Conservation (phyloP, 2,113 vertebrate species). For the Nannospalax galili region DNA sequence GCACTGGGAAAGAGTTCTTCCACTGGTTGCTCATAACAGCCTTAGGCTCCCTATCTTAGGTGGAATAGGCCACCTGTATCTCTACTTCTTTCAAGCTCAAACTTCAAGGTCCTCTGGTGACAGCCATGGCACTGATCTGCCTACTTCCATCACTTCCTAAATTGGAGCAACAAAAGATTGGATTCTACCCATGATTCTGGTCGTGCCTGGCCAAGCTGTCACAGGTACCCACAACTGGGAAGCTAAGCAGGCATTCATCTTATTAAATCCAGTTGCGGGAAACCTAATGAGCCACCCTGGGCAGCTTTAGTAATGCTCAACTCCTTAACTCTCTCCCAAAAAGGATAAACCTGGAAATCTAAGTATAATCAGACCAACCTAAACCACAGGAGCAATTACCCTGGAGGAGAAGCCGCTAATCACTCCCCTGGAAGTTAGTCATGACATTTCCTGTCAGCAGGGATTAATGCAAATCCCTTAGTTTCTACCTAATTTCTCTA, state of each 20-base stretch:
- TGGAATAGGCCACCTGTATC: background rate
- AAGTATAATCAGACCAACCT: background rate
- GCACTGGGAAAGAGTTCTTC: background rate
- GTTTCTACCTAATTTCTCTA: conserved; percentile 4
- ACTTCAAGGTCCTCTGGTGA: background rate
- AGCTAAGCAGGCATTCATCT: background rate
- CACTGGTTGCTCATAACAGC: no score
- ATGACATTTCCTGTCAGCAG: background rate
- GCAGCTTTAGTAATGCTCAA: background rate
- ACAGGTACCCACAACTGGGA: background rate
- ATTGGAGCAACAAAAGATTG: background rate
- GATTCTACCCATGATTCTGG: background rate
- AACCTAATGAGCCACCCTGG: background rate
- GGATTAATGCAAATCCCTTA: conserved; percentile 33
- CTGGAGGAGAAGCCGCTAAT: background rate
- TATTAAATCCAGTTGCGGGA: background rate
- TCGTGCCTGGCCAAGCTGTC: background rate
- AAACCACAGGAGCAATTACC: background rate
- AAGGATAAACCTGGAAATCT: background rate
- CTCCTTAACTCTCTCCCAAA: background rate
- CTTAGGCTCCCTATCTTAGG: background rate
- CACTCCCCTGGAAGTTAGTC: background rate
- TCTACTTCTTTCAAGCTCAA: background rate
- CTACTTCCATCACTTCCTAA: background rate
- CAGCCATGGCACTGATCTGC: background rate